Evolutionary conservation across 2,797 vertebrate genomes (phyloP), one percentile per base, ranked within the genome.

Genomic region (Cirrhinus molitorella): DNA sequence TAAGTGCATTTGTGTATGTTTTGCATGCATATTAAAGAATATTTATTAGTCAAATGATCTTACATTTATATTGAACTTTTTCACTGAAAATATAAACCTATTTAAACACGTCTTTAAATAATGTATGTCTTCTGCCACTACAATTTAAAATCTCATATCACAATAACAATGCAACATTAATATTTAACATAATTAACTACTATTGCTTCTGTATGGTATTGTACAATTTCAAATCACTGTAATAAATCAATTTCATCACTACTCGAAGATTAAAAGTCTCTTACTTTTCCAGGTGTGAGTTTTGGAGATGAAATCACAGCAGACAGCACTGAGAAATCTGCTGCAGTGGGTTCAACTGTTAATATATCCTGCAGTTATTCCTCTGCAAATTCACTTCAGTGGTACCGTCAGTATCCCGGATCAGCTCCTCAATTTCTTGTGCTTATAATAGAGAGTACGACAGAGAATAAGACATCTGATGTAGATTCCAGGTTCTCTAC

Each of bases 361-460:
- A 72, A 14, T 28, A 51, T 73, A 53, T 73, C 25, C 45, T 73
- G 47, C 49, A 73, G 10, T 73, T 73, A 49, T 73, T 49, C 70
- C 0, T 28, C 17, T 73, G 45, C 70, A 21, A 0, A 53, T 21
- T 40, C 37, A 28, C 17, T 63, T 28, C 23, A 17, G 0, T 78
- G 75, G 57, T 63, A 63, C 40, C 57, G 40, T 63, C 75, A 78
- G 16, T 63, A 45, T 63, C 75, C 75, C 0, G 40, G 57, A 31
- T 45, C 55, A 63, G 23, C 57, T 78, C 75, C 57, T 78, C 1
- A 63, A 25, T 63, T 13, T 7, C 57, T 78, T 45, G 57, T 78
- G 13, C 40, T 78, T 0, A 45, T 6, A 45, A 14, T 13, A 2
- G 37, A 78, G 2, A 0, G 40, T 63, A 9, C 21, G 8, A 78